Evolutionary conservation across 1,140 invertebrate genomes (phyloP).

Genomic region (Penaeus vannamei): DNA sequence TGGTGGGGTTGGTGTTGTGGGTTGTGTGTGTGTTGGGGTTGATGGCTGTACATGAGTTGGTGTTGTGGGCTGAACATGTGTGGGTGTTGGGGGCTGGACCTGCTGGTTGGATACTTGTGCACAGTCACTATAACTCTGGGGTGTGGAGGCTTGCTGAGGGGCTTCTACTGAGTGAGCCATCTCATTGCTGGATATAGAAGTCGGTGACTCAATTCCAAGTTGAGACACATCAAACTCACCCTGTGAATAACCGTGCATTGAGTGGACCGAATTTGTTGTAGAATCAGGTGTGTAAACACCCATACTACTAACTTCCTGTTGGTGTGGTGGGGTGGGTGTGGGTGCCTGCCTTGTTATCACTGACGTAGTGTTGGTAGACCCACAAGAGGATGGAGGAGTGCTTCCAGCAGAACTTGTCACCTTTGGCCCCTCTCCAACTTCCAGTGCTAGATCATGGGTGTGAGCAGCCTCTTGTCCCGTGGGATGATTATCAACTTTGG

Average conservation of each 20-base stretch:
- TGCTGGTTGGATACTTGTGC: constrained; percentile 69
- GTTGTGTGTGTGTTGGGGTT: constrained; percentile 68
- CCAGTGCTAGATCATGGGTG: constrained; percentile 58
- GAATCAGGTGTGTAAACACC: constrained; percentile 88
- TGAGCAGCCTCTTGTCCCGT: constrained; percentile 52
- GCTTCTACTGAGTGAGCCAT: constrained; percentile 74
- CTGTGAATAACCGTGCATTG: constrained; percentile 80
- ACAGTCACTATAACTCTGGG: constrained; percentile 69
- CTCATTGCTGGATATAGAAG: constrained; percentile 86
- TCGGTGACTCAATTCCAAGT: constrained; percentile 87
- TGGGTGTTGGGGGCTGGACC: constrained; percentile 68
- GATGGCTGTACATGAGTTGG: constrained; percentile 54
- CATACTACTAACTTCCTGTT: constrained; percentile 71
- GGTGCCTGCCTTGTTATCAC: constrained; percentile 65
- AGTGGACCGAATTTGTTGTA: constrained; percentile 87
- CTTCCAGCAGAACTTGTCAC: constrained; percentile 49
- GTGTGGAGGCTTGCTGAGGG: constrained; percentile 69
- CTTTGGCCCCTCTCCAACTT: constrained; percentile 57
- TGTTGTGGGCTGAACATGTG: constrained; percentile 69
- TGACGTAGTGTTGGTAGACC: constrained; percentile 61
- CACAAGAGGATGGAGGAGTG: constrained; percentile 60
- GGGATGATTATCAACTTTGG: constrained; percentile 55
- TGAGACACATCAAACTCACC: constrained; percentile 88
- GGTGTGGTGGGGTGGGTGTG: constrained; percentile 67
- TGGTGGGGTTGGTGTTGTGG: constrained; percentile 72